These are phyloP conservation scores for Morpho deidamia DNA, from an alignment of 2,888 invertebrate genomes.

Conservation along the genomic window DNA sequence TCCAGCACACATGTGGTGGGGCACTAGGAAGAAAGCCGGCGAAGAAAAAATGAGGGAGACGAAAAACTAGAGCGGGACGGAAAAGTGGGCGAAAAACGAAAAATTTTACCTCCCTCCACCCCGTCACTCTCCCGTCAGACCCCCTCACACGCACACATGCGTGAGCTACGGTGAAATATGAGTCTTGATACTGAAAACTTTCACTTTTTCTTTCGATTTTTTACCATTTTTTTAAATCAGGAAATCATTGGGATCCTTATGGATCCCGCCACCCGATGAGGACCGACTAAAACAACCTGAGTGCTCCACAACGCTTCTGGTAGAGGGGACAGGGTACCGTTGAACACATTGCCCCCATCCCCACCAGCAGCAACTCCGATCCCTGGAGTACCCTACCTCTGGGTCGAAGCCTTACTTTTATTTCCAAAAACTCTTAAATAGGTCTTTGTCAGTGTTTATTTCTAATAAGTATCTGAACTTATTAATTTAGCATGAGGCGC, in stretches of 20 bases:
- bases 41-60: conserved; percentile 78
- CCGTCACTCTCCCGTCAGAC: conserved; percentile 37
- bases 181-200: conserved; percentile 50
- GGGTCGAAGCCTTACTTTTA: not conserved
- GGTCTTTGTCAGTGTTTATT: too few species aligned
- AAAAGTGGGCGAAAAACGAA: conserved; percentile 79
- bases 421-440: not conserved
- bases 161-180: conserved; percentile 27
- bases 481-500: too few species aligned
- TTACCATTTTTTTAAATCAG: not conserved
- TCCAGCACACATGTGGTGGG: conserved; percentile 76
- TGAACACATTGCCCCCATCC: too few species aligned
- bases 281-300: too few species aligned
- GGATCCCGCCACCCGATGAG: too few species aligned
- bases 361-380: too few species aligned
- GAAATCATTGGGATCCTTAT: too few species aligned
- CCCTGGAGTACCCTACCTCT: too few species aligned
- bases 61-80: conserved; percentile 78
- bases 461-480: too few species aligned
- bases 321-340: too few species aligned
- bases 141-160: conserved; percentile 69
- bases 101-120: conserved; percentile 63
- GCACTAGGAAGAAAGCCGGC: conserved; percentile 76
- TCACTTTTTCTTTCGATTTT: conserved; percentile 28
- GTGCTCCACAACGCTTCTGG: too few species aligned